A percentile compares a stretch with the other conserved stretches of the same genome.
Evolutionary conservation across 2,888 invertebrate genomes (phyloP).

Genomic region (Himalopsyche anomala): DNA sequence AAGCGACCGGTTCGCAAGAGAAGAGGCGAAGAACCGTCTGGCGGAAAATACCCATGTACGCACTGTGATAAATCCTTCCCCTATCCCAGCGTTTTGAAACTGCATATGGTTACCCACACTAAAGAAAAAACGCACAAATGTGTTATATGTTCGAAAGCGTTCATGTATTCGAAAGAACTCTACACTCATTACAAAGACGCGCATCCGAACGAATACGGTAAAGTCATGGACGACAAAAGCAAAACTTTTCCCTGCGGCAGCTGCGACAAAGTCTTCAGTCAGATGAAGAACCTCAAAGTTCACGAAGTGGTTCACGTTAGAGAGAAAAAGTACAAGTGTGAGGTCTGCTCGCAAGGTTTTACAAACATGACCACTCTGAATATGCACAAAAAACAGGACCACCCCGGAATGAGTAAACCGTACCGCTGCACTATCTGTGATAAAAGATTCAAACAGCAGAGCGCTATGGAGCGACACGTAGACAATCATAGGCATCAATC

Average conservation of each 20-base stretch:
- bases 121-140: slow-evolving; percentile 64
- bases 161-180: slow-evolving; percentile 62
- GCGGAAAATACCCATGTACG: slow-evolving; percentile 69
- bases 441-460: slow-evolving; percentile 71
- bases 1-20: slow-evolving; percentile 42
- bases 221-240: slow-evolving; percentile 53
- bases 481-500: slow-evolving; percentile 69
- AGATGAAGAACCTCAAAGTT: slow-evolving; percentile 69
- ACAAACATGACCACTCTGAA: slow-evolving; percentile 74
- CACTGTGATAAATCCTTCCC: slow-evolving; percentile 71
- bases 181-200: slow-evolving; percentile 63
- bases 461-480: slow-evolving; percentile 72
- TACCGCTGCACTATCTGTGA: slow-evolving; percentile 71
- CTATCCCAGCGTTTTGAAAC: slow-evolving; percentile 70
- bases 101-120: slow-evolving; percentile 69
- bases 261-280: slow-evolving; percentile 71
- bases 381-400: slow-evolving; percentile 74
- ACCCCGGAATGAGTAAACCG: slow-evolving; percentile 68
- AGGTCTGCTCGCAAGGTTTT: slow-evolving; percentile 73
- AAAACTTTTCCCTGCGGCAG: slow-evolving; percentile 68
- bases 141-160: slow-evolving; percentile 61
- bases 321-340: slow-evolving; percentile 71
- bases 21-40: slow-evolving; percentile 63
- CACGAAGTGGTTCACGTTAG: slow-evolving; percentile 68
- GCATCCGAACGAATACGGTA: slow-evolving; percentile 62